Conservation (phyloP, 2,888 invertebrate species). For the Drosophila borborema region DNA sequence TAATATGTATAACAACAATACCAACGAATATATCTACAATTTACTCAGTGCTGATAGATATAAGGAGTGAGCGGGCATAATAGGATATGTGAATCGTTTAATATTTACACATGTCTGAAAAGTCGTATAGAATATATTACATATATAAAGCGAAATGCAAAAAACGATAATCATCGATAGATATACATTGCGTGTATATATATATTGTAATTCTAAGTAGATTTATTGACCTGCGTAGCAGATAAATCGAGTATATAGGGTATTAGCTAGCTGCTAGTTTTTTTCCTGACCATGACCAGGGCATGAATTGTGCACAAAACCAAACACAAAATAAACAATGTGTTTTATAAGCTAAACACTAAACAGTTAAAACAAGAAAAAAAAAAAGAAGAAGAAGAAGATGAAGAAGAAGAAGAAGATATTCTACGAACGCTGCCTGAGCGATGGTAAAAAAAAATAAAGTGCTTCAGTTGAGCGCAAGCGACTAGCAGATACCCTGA, state of each 20-base stretch:
- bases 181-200: too few relatives aligned
- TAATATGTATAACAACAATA: not conserved
- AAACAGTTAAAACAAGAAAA: not conserved
- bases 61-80: not conserved
- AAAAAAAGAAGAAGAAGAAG: too few relatives aligned
- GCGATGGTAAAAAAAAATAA: constrained; percentile 41
- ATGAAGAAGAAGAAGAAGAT: constrained; percentile 38
- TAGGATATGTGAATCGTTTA: not conserved
- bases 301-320: constrained; percentile 39
- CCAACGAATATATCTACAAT: constrained; percentile 1
- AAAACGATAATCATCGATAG: not conserved
- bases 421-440: constrained; percentile 58
- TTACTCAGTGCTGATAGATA: not conserved
- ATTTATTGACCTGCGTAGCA: not conserved
- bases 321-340: constrained; percentile 62
- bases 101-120: not conserved
- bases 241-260: not conserved
- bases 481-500: not conserved
- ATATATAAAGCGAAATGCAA: not conserved
- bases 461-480: too few relatives aligned
- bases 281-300: constrained; percentile 7
- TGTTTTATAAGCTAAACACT: constrained; percentile 68
- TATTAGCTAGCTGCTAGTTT: not conserved
- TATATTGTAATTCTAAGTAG: too few relatives aligned
- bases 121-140: not conserved